Percentiles rank a stretch among this genome's conserved stretches.
phyloP scores from a whole-genome alignment of 2,888 invertebrate species.

The Plebejus anna region DNA sequence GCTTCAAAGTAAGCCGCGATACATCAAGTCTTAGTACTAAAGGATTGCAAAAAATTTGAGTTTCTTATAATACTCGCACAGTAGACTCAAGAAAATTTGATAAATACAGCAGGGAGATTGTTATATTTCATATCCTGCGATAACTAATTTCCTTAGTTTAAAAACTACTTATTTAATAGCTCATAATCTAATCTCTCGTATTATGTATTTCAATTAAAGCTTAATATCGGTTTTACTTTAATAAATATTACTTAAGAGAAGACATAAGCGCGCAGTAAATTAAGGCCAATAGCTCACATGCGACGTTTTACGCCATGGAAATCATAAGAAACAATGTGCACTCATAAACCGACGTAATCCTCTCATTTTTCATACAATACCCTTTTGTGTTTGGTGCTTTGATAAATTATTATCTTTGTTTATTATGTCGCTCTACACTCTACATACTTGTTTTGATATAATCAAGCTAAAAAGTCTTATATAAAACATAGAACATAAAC shows the following conservation, averaged over 20 bases:
- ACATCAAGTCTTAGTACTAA: too few relatives aligned
- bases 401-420: conserved; percentile 16
- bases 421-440: neutral
- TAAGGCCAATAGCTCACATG: conserved; percentile 15
- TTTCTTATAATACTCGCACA: too few relatives aligned
- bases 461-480: neutral
- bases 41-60: too few relatives aligned
- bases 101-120: too few relatives aligned
- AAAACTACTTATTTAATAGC: neutral
- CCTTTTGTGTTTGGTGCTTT: conserved; percentile 9
- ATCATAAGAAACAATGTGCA: conserved; percentile 13
- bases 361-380: conserved; percentile 15
- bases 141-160: too few relatives aligned
- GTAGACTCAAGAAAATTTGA: too few relatives aligned
- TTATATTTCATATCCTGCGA: too few relatives aligned
- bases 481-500: too few relatives aligned
- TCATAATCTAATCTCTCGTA: neutral
- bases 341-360: conserved; percentile 18
- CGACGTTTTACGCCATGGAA: conserved; percentile 18
- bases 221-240: neutral
- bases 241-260: neutral
- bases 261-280: neutral
- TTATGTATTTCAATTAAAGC: neutral
- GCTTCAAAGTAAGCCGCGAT: too few relatives aligned
- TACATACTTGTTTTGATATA: neutral